phyloP scores from a whole-genome alignment of 2,797 vertebrate genomes.

The Pampus argenteus region DNA sequence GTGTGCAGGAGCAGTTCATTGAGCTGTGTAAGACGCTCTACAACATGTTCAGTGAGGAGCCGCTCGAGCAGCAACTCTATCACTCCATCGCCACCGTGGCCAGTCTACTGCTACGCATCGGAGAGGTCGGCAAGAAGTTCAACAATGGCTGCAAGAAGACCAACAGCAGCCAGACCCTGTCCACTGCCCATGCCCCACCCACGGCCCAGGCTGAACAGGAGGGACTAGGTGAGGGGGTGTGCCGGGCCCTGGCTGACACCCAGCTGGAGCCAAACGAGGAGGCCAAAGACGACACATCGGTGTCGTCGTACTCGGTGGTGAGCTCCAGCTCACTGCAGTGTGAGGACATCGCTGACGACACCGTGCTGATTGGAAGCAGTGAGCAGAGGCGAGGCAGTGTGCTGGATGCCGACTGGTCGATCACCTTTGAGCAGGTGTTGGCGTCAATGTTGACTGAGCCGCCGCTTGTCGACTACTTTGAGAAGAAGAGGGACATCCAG shows the following conservation, averaged over 20 bases:
- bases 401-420: slow-evolving; percentile 93
- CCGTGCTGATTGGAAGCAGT: slow-evolving; percentile 87
- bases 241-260: slow-evolving; percentile 82
- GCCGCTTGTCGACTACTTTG: slow-evolving; percentile 95
- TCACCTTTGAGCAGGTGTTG: slow-evolving; percentile 96
- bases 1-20: slow-evolving; percentile 94
- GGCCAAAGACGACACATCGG: slow-evolving; percentile 91
- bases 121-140: slow-evolving; percentile 96
- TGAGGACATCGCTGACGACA: slow-evolving; percentile 92
- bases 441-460: slow-evolving; percentile 95
- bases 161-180: slow-evolving; percentile 6
- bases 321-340: slow-evolving; percentile 92
- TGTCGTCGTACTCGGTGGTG: slow-evolving; percentile 95
- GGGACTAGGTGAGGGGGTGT: slow-evolving; percentile 71
- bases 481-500: slow-evolving; percentile 90
- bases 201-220: neutral
- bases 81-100: slow-evolving; percentile 97
- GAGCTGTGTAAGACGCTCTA: slow-evolving; percentile 98
- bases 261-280: slow-evolving; percentile 91
- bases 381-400: slow-evolving; percentile 83
- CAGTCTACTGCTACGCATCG: slow-evolving; percentile 93
- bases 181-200: slow-evolving; percentile 1
- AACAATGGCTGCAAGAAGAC: slow-evolving; percentile 81
- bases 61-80: slow-evolving; percentile 92
- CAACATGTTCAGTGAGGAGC: slow-evolving; percentile 98